These are phyloP conservation scores for Vanessa atalanta DNA, from an alignment of 1,140 invertebrate genomes.

Conservation along the genomic window DNA sequence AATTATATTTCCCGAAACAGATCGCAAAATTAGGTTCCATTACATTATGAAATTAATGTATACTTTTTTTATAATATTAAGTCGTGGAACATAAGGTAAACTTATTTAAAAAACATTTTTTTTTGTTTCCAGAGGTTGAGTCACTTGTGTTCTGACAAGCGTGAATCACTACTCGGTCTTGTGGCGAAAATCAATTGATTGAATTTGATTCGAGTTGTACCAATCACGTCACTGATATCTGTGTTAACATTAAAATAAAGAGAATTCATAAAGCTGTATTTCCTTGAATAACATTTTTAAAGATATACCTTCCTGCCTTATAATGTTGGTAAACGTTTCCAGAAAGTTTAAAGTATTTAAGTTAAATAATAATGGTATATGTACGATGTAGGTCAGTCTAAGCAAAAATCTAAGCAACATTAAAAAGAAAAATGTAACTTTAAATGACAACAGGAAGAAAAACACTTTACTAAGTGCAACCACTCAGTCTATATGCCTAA, in stretches of 20 bases:
- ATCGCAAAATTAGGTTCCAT: no score
- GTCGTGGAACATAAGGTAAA: not conserved
- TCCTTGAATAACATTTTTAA: not conserved
- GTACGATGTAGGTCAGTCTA: no score
- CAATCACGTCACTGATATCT: slow-evolving; percentile 4
- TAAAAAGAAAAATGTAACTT: not conserved
- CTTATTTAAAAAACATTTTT: not conserved
- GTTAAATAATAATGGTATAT: no score
- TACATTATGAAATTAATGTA: no score
- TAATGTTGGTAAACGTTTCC: no score
- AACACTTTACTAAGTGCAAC: not conserved
- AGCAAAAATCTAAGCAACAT: no score
- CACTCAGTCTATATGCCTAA: not conserved
- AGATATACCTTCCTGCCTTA: no score
- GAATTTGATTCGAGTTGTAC: not conserved
- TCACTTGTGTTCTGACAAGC: slow-evolving; percentile 8
- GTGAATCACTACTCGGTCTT: slow-evolving; percentile 12
- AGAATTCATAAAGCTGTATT: slow-evolving; percentile 1
- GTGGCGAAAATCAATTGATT: slow-evolving; percentile 18
- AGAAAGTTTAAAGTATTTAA: no score
- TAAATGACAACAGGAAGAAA: not conserved
- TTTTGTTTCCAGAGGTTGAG: not conserved
- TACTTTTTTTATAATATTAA: no score
- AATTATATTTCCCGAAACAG: no score
- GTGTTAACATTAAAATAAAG: not conserved